Percentiles rank a stretch among this genome's conserved stretches.
Evolutionary conservation across 2,113 vertebrate species (phyloP).

Genomic region (Candoia aspera): DNA sequence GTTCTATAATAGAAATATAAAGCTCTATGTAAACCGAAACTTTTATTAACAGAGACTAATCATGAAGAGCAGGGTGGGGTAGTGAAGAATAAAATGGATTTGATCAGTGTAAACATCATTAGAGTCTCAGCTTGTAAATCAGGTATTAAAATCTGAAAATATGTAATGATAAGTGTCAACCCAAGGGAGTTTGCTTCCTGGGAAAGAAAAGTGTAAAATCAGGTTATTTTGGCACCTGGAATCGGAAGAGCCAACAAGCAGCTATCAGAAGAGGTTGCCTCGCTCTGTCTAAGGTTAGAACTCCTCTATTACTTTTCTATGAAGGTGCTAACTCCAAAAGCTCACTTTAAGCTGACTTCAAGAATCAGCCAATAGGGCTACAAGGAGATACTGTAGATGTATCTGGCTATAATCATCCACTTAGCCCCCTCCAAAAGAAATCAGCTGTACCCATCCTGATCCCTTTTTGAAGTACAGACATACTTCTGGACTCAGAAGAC

Average conservation of each 20-base stretch:
- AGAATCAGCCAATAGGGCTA: background rate
- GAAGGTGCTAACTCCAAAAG: background rate
- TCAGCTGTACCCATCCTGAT: background rate
- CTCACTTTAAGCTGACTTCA: background rate
- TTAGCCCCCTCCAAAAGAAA: background rate
- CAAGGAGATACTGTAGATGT: no score
- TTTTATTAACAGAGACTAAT: background rate
- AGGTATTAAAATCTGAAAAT: background rate
- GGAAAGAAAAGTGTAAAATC: background rate
- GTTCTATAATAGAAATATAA: background rate
- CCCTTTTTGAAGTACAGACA: background rate
- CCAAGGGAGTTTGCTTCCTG: background rate
- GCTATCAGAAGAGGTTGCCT: background rate
- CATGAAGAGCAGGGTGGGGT: background rate
- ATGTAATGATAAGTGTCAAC: background rate
- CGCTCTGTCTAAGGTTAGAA: background rate
- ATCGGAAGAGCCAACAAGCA: background rate
- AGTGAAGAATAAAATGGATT: background rate
- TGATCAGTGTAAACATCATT: background rate
- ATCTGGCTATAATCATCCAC: background rate
- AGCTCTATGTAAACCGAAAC: background rate
- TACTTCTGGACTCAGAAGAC: background rate
- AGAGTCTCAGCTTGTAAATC: background rate
- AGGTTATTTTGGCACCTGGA: background rate
- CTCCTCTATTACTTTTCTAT: background rate